Conservation (phyloP, 1,140 invertebrate genomes). For the Agraylea sexmaculata region DNA sequence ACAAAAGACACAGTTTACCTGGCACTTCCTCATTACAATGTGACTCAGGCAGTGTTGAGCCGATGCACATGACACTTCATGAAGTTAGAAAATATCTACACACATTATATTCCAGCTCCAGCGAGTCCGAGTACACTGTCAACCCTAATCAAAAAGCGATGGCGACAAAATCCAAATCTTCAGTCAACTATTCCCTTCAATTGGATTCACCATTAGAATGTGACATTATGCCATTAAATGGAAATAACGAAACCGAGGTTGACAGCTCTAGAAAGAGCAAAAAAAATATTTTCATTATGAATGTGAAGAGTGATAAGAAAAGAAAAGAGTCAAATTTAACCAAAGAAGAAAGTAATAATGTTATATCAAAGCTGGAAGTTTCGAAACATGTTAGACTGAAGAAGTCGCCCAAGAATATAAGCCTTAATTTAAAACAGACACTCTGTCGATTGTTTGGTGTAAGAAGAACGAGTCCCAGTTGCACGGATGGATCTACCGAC, state of each 20-base stretch:
- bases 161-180: conserved; percentile 29
- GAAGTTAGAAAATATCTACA: conserved; percentile 74
- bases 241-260: conserved; percentile 28
- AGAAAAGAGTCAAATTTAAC: conserved; percentile 42
- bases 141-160: conserved; percentile 15
- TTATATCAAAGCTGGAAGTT: conserved; percentile 23
- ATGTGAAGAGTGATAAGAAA: conserved; percentile 54
- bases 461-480: conserved; percentile 29
- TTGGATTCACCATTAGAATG: conserved; percentile 17
- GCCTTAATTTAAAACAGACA: conserved; percentile 70
- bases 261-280: conserved; percentile 46
- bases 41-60: conserved; percentile 40
- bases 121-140: conserved; percentile 33
- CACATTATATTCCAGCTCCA: conserved; percentile 63
- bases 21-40: conserved; percentile 44
- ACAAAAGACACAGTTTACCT: conserved; percentile 36
- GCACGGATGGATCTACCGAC: conserved; percentile 22
- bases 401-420: conserved; percentile 49
- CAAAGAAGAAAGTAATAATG: conserved; percentile 28
- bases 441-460: conserved; percentile 73
- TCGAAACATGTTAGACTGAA: conserved; percentile 45
- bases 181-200: conserved; percentile 19
- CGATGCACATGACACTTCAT: conserved; percentile 74
- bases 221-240: conserved; percentile 14
- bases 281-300: conserved; percentile 48